A percentile compares a stretch with the other conserved stretches of the same genome.
Conservation (phyloP, 2,888 invertebrate species). For the Leptura quadrifasciata region DNA sequence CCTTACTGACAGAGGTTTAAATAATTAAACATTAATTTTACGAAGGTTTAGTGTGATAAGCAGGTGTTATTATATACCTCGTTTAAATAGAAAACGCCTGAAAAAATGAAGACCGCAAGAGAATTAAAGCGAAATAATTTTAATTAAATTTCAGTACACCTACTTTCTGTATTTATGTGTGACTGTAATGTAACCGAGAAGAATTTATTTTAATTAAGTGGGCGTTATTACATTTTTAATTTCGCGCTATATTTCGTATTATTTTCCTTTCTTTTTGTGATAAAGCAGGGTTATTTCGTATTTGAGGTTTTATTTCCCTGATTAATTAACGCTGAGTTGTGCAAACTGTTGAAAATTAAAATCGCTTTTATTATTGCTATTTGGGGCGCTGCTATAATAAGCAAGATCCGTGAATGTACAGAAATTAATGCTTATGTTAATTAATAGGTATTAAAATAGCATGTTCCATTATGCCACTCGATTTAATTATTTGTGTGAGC, state of each 20-base stretch:
- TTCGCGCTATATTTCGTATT: conserved; percentile 19
- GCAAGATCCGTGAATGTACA: neutral
- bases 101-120: neutral
- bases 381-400: neutral
- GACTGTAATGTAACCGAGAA: neutral
- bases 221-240: conserved; percentile 33
- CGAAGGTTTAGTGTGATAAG: too few relatives aligned
- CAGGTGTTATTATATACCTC: too few relatives aligned
- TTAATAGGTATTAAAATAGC: neutral
- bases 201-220: conserved; percentile 30
- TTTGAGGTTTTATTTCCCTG: conserved; percentile 31
- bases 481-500: neutral
- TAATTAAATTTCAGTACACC: conserved; percentile 24
- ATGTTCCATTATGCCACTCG: neutral
- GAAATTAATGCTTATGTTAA: neutral
- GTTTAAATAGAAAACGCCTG: neutral
- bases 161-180: conserved; percentile 10
- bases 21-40: too few relatives aligned
- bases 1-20: too few relatives aligned
- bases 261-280: conserved; percentile 12
- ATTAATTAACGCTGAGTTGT: conserved; percentile 18
- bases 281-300: conserved; percentile 13
- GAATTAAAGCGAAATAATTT: conserved; percentile 20
- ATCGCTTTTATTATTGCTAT: neutral
- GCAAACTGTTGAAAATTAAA: neutral